Conservation (phyloP, 2,113 vertebrate species). For the Lophius piscatorius region DNA sequence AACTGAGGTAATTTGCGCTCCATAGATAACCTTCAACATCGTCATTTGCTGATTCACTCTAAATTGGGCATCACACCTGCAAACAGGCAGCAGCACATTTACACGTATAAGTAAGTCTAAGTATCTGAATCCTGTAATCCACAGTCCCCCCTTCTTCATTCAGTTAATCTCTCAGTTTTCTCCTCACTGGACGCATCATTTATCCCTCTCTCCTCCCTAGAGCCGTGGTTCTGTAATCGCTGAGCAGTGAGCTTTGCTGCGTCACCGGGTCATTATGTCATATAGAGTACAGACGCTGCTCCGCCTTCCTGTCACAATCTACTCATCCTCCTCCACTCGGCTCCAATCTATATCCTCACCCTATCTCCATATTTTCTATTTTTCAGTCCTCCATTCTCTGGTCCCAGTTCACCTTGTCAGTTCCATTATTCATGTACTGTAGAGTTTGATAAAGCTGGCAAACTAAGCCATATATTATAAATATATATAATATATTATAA, state of each 20-base stretch:
- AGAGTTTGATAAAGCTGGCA: constrained; percentile 28
- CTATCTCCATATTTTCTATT: constrained; percentile 4
- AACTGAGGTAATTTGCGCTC: neutral
- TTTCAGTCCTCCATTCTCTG: constrained; percentile 17
- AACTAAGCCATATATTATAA: constrained; percentile 17
- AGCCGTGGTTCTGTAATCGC: constrained; percentile 58
- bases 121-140: constrained; percentile 48
- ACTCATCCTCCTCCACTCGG: constrained; percentile 18
- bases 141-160: constrained; percentile 44
- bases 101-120: constrained; percentile 43
- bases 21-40: neutral
- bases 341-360: neutral
- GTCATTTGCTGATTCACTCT: constrained; percentile 23
- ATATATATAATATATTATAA: no score
- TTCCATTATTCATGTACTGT: constrained; percentile 27
- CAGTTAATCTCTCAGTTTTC: constrained; percentile 67
- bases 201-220: constrained; percentile 41
- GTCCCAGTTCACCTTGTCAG: constrained; percentile 18
- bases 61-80: constrained; percentile 2
- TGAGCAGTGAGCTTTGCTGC: constrained; percentile 51
- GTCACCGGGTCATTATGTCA: constrained; percentile 73
- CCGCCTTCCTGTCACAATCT: constrained; percentile 25
- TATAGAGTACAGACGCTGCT: constrained; percentile 25
- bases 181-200: constrained; percentile 37
- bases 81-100: constrained; percentile 1